Base-by-base conservation (phyloP, 2,797 vertebrate genomes). In the Iguana delicatissima region DNA sequence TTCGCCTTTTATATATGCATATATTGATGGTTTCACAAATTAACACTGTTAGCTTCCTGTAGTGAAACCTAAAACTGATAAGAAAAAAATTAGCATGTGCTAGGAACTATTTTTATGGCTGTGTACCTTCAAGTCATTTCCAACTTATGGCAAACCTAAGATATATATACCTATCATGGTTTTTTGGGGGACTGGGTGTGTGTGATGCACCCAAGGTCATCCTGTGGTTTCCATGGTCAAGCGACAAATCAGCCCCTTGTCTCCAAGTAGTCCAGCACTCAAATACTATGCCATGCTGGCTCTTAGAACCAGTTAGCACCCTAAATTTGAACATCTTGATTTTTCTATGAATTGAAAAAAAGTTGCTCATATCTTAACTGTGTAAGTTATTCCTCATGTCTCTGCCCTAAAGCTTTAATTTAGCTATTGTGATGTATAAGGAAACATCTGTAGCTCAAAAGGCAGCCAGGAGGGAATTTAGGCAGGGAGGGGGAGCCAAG, bases 301-400 rank as follows among this genome's bases (percentile, higher is more conserved):
- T 46, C 2, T 46, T 46, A 46, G 42, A 4, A 46, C 35, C 13
- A n/a, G 16, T 52, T 64, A 38, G 18, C 29, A 50, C 5, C 38
- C 64, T 7, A 92, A 87, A 80, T 85, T 67, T 92, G 50, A 90
- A 85, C 88, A 92, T 91, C 94, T 74, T 86, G 10, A 59, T 22
- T 73, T 62, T 74, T 20, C 9, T 8, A 13, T 57, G 50, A 91
- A 80, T 93, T 90, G 91, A 91, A 92, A 87, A 91, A 92, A 95
- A 94, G 89, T 93, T 94, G 92, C 93, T 93, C 94, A 94, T 76
- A 92, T 92, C 92, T 82, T 89, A 93, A 83, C 64, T 80, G 46
- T 32, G 82, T 86, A 91, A 42, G 0, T 87, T 80, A 90, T 86
- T 93, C 88, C 89, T 88, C 92, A 91, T 94, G 88, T 92, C 86